Evolutionary conservation across 2,888 invertebrate genomes (phyloP).

Genomic region (Sphaeridia pumilis): DNA sequence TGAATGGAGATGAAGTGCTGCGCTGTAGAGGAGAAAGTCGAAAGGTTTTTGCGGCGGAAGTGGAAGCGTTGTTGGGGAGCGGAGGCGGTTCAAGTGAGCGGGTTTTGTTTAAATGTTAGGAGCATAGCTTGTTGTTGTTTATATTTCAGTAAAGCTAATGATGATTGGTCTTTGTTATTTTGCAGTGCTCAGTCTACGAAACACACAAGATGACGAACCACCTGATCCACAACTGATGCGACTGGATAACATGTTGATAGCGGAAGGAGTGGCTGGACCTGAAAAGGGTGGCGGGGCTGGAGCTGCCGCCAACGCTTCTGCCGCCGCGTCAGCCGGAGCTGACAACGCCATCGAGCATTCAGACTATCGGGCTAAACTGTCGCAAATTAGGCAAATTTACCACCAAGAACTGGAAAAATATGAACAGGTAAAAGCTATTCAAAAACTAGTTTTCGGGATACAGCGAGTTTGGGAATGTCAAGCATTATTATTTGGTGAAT

Average conservation of each 20-base stretch:
- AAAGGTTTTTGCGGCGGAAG: no score
- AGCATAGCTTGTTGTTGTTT: not conserved
- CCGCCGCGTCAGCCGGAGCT: slow-evolving; percentile 65
- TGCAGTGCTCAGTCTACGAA: slow-evolving; percentile 79
- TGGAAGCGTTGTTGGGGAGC: no score
- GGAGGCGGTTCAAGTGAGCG: not conserved
- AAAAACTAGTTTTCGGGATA: no score
- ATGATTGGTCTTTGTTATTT: slow-evolving; percentile 23
- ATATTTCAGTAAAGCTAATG: not conserved
- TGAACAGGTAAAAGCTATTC: slow-evolving; percentile 78
- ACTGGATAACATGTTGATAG: slow-evolving; percentile 86
- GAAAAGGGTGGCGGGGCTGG: slow-evolving; percentile 70
- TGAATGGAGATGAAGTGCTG: slow-evolving; percentile 78
- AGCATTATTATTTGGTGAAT: no score
- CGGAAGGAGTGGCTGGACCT: slow-evolving; percentile 94
- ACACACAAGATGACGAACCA: slow-evolving; percentile 95
- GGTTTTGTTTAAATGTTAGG: not conserved
- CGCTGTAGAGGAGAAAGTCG: no score
- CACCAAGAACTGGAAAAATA: slow-evolving; percentile 99
- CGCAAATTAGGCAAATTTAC: slow-evolving; percentile 97
- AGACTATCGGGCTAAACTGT: slow-evolving; percentile 96
- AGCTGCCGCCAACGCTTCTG: slow-evolving; percentile 70
- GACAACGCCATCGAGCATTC: slow-evolving; percentile 98
- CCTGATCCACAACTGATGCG: slow-evolving; percentile 98
- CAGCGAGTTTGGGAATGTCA: no score